These are phyloP conservation scores for Dynastes maya DNA, from an alignment of 2,888 invertebrate species.

Conservation along the genomic window DNA sequence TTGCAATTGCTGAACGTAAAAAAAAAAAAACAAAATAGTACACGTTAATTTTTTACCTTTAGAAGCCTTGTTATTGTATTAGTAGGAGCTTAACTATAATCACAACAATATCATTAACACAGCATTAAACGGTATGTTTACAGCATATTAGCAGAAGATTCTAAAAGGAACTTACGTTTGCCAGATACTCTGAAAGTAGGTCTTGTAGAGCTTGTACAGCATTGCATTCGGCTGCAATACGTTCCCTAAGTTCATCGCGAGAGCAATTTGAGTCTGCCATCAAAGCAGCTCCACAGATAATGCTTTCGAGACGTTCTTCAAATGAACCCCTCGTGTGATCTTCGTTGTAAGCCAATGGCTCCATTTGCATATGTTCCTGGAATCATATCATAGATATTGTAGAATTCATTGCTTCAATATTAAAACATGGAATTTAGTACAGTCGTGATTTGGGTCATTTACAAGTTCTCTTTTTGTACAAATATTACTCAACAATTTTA, in stretches of 20 bases:
- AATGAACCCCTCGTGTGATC: slow-evolving; percentile 88
- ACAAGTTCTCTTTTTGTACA: neutral
- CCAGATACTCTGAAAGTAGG: slow-evolving; percentile 97
- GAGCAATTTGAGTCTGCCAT: slow-evolving; percentile 99
- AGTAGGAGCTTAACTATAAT: too few species aligned
- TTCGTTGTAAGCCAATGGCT: slow-evolving; percentile 88
- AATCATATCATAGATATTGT: slow-evolving; percentile 44
- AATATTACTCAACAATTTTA: neutral
- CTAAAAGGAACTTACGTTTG: slow-evolving; percentile 83
- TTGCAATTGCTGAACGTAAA: slow-evolving; percentile 71
- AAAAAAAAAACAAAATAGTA: slow-evolving; percentile 44
- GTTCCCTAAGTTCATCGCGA: slow-evolving; percentile 94
- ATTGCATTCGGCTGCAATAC: slow-evolving; percentile 98
- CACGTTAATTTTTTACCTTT: slow-evolving; percentile 19
- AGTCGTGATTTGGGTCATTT: neutral
- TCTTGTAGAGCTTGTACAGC: slow-evolving; percentile 98
- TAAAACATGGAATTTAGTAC: slow-evolving; percentile 14
- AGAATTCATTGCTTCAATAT: neutral
- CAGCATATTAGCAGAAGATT: too few species aligned
- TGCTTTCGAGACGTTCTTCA: slow-evolving; percentile 96
- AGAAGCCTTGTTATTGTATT: neutral
- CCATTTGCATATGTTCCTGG: slow-evolving; percentile 96
- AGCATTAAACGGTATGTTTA: too few species aligned
- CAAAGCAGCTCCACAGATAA: slow-evolving; percentile 96
- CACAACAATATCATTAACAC: too few species aligned